These are phyloP conservation scores for Oligia strigilis DNA, from an alignment of 2,888 invertebrate genomes.

Conservation along the genomic window DNA sequence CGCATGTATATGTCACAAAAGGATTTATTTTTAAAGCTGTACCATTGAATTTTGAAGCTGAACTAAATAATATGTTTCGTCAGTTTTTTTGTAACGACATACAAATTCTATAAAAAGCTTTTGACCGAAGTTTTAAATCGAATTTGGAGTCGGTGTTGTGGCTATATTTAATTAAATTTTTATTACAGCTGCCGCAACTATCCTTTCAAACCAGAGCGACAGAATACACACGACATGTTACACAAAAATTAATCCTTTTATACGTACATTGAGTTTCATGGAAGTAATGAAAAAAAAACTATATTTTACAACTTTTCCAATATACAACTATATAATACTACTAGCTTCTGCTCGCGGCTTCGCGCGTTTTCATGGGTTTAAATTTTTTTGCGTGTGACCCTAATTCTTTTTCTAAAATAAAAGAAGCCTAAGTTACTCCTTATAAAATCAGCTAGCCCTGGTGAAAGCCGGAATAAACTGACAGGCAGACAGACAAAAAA, in stretches of 20 bases:
- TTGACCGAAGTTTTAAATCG: slow-evolving; percentile 56
- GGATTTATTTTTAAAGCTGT: slow-evolving; percentile 5
- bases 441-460: neutral
- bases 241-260: slow-evolving; percentile 18
- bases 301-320: neutral
- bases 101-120: slow-evolving; percentile 55
- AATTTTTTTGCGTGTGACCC: neutral
- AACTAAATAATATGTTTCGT: slow-evolving; percentile 17
- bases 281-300: neutral
- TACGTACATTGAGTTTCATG: slow-evolving; percentile 30
- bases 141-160: slow-evolving; percentile 56
- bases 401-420: neutral
- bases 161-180: slow-evolving; percentile 57
- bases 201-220: slow-evolving; percentile 15
- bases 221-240: slow-evolving; percentile 25
- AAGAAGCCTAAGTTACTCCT: neutral
- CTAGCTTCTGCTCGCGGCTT: neutral
- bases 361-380: neutral
- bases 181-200: slow-evolving; percentile 40
- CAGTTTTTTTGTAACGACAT: slow-evolving; percentile 35
- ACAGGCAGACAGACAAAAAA: neutral
- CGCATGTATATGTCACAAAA: neutral
- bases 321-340: neutral
- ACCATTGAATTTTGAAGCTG: slow-evolving; percentile 10
- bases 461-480: neutral